Evolutionary conservation across 2,888 invertebrate species (phyloP), one percentile per base, ranked within the genome.

Genomic region (Petrolisthes manimaculis): DNA sequence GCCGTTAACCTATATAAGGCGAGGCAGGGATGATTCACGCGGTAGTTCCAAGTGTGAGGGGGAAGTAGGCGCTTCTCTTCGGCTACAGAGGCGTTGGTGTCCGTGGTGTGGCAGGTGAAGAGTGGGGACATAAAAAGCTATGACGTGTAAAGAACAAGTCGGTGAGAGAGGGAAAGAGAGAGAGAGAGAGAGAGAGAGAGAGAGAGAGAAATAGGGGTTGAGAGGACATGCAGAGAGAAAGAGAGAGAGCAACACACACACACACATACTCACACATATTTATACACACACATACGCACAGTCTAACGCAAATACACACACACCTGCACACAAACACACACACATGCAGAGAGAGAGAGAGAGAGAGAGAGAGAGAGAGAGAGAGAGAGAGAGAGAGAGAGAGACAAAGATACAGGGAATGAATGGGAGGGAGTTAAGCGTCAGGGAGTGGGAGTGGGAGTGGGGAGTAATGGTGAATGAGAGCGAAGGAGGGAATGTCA

Each of bases 401-500:
- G n/a, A 78, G n/a, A n/a, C 24, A 37, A 61, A 37, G 78, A 21
- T 0, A 71, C 5, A 71, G 53, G 69, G 5, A 79, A 14, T 8
- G 53, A 77, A 51, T 9, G 77, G 24, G 51, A 8, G 8, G 77
- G 24, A 77, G 18, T 18, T 54, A n/a, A 53, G 61, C 18, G 53
- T n/a, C 24, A 53, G 56, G 3, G 24, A 5, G 24, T 81, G n/a
- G 67, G 0, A 51, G 55, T n/a, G 12, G 81, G 67, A 18, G 80
- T 55, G 37, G 21, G 56, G 54, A 5, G 79, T 3, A 2, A 4
- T 14, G 74, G 18, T n/a, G 21, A 74, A 6, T 78, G 74, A 24
- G 77, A 77, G 14, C 54, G 54, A 75, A 37, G 75, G 75, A 75
- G 14, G 24, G 51, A 75, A 75, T n/a, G n/a, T n/a, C n/a, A n/a